Conservation (phyloP, 2,888 invertebrate genomes). For the Clivina fossor region DNA sequence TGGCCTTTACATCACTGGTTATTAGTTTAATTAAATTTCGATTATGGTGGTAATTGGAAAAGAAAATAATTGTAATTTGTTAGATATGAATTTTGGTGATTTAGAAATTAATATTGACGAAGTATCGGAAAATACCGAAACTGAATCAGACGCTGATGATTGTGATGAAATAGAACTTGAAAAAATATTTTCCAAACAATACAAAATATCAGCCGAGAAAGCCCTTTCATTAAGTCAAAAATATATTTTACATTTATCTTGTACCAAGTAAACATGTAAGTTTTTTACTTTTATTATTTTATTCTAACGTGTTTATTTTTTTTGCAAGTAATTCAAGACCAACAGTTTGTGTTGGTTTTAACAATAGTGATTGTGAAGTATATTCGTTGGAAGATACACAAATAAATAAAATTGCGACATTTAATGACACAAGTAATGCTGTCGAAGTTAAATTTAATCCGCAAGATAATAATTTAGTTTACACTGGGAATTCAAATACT, state of each 20-base stretch:
- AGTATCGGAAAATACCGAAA: constrained; percentile 36
- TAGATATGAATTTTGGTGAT: background rate
- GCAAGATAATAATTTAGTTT: constrained; percentile 60
- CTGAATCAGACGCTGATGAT: constrained; percentile 46
- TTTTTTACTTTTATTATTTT: constrained; percentile 21
- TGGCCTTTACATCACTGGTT: no score
- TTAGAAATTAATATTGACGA: constrained; percentile 3
- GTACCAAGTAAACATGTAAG: constrained; percentile 54
- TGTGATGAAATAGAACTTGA: constrained; percentile 44
- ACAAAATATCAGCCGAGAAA: constrained; percentile 53
- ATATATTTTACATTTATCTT: constrained; percentile 63
- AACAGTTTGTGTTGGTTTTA: constrained; percentile 56
- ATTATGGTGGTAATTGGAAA: background rate
- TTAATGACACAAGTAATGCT: constrained; percentile 55
- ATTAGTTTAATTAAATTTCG: background rate
- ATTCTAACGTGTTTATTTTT: no score
- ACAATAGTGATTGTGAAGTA: constrained; percentile 55
- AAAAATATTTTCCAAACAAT: constrained; percentile 45
- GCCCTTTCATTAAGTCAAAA: constrained; percentile 58
- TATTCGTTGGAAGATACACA: constrained; percentile 54
- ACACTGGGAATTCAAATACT: constrained; percentile 61
- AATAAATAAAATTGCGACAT: constrained; percentile 48
- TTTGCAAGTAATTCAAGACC: no score
- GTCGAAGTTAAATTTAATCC: constrained; percentile 64
- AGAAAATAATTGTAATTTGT: background rate